A percentile compares a stretch with the other conserved stretches of the same genome.
These are phyloP conservation scores for Cheiracanthium punctorium DNA, from an alignment of 2,888 invertebrate species.

Conservation along the genomic window DNA sequence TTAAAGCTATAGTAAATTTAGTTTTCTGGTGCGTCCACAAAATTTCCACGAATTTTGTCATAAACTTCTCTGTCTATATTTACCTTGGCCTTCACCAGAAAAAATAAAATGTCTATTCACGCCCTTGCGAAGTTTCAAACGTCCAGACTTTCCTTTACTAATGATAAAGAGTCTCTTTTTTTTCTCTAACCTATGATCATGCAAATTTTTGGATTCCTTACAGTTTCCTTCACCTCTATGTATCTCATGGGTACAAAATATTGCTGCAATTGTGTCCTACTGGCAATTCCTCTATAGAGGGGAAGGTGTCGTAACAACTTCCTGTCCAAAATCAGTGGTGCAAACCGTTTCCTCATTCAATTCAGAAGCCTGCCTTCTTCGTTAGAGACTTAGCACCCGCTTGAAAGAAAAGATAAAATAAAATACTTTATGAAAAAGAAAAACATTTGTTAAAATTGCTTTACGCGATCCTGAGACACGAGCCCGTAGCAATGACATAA, in stretches of 20 bases:
- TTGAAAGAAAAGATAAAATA: neutral
- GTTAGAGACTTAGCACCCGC: neutral
- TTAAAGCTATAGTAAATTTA: too few relatives aligned
- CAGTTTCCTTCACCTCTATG: neutral
- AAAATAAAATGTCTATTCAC: too few relatives aligned
- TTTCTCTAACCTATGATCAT: too few relatives aligned
- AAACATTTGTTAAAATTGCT: neutral
- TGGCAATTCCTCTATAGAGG: neutral
- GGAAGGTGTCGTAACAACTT: neutral
- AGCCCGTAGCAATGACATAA: neutral
- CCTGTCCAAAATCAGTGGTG: neutral
- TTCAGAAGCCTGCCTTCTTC: neutral
- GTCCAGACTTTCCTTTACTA: too few relatives aligned
- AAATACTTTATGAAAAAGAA: neutral
- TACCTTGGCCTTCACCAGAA: too few relatives aligned
- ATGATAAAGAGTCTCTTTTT: too few relatives aligned
- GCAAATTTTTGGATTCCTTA: too few relatives aligned
- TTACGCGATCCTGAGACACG: neutral
- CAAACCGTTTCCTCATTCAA: neutral
- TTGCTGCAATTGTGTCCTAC: neutral
- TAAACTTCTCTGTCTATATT: too few relatives aligned
- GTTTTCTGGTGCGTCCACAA: too few relatives aligned
- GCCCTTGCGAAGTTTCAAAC: too few relatives aligned
- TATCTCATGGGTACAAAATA: neutral
- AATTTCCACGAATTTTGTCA: too few relatives aligned